Conservation (phyloP, 1,140 invertebrate species). For the Planococcus citri region DNA sequence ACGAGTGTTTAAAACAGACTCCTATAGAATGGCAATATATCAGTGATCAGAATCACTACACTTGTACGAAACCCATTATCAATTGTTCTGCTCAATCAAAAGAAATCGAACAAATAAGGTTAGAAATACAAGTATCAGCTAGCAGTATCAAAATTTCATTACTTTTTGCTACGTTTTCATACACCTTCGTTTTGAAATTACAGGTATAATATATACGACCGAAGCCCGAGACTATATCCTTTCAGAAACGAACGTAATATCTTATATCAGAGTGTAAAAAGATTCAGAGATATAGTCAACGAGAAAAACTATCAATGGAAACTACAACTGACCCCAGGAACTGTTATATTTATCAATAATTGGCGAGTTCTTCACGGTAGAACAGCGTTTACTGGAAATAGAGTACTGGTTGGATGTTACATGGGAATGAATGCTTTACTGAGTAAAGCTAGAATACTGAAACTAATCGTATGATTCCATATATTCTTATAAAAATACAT, state of each 20-base stretch:
- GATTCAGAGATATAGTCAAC: constrained; percentile 42
- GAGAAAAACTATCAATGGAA: constrained; percentile 40
- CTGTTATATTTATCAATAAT: constrained; percentile 58
- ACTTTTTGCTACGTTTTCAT: neutral
- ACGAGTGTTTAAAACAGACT: constrained; percentile 41
- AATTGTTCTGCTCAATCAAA: constrained; percentile 20
- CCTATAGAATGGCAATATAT: constrained; percentile 49
- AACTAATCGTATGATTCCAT: constrained; percentile 25
- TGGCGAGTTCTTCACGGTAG: constrained; percentile 60
- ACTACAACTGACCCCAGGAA: constrained; percentile 49
- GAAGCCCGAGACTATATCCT: constrained; percentile 39
- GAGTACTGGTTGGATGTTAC: constrained; percentile 46
- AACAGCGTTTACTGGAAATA: constrained; percentile 44
- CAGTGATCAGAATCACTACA: constrained; percentile 43
- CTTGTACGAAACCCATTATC: constrained; percentile 22
- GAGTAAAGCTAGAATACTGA: constrained; percentile 37
- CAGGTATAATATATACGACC: constrained; percentile 56
- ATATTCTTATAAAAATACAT: no score
- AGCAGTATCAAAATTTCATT: neutral
- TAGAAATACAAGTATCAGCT: neutral
- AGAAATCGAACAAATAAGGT: constrained; percentile 28
- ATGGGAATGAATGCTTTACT: constrained; percentile 47
- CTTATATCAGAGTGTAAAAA: constrained; percentile 49
- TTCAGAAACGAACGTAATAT: constrained; percentile 36
- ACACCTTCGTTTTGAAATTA: neutral